Evolutionary conservation across 1,140 invertebrate genomes (phyloP).

Genomic region (Scylla paramamosain): DNA sequence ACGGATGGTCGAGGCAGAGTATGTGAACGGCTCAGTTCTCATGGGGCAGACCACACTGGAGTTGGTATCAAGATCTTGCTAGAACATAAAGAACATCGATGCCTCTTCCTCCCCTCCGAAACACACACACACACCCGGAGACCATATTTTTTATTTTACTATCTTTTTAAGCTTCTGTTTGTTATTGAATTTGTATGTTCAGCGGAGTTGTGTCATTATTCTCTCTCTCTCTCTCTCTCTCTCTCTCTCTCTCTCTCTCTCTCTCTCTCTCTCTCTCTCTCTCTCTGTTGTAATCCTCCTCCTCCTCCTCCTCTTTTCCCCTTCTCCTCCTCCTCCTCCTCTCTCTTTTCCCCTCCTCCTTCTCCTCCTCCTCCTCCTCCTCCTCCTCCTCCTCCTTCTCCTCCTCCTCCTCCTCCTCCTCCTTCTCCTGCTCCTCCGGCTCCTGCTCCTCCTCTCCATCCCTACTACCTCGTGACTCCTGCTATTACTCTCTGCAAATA

Average conservation of each 20-base stretch:
- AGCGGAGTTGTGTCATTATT: neutral
- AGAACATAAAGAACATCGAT: neutral
- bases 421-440: neutral
- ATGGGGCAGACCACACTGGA: neutral
- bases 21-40: neutral
- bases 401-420: neutral
- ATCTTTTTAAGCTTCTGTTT: too few relatives aligned
- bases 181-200: neutral
- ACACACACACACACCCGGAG: neutral
- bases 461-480: neutral
- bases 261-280: slow-evolving; percentile 52
- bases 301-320: neutral
- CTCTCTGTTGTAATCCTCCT: neutral
- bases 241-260: slow-evolving; percentile 47
- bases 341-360: neutral
- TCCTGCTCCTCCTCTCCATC: neutral
- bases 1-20: too few relatives aligned
- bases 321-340: neutral
- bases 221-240: slow-evolving; percentile 54
- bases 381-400: neutral
- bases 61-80: neutral
- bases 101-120: neutral
- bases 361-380: neutral
- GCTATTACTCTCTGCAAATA: neutral
- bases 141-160: too few relatives aligned